phyloP scores from a whole-genome alignment of 2,888 invertebrate species.

The Tuta absoluta region DNA sequence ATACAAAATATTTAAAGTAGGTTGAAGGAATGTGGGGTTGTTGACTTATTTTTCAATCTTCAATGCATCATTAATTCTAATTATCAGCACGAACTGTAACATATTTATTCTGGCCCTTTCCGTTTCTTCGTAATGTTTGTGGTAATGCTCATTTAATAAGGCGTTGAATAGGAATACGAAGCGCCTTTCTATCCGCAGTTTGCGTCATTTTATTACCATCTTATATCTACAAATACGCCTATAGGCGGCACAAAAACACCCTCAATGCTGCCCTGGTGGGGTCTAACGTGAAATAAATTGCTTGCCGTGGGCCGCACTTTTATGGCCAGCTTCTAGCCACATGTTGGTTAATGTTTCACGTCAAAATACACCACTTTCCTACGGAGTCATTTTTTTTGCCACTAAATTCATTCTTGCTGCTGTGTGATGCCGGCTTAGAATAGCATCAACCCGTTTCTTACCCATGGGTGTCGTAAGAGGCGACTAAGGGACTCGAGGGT shows the following conservation, averaged over 20 bases:
- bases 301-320: slow-evolving; percentile 40
- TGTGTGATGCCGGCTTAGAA: too few relatives aligned
- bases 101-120: too few relatives aligned
- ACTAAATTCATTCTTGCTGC: slow-evolving; percentile 17
- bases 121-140: too few relatives aligned
- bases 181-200: not conserved
- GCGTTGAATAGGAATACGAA: not conserved
- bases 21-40: too few relatives aligned
- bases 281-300: slow-evolving; percentile 60
- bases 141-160: slow-evolving; percentile 1
- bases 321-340: slow-evolving; percentile 42
- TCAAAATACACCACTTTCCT: slow-evolving; percentile 40
- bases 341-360: slow-evolving; percentile 46
- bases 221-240: slow-evolving; percentile 7
- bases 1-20: too few relatives aligned
- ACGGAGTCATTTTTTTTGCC: slow-evolving; percentile 23
- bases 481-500: too few relatives aligned
- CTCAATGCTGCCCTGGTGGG: slow-evolving; percentile 28
- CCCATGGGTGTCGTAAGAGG: too few relatives aligned
- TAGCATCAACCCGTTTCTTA: too few relatives aligned
- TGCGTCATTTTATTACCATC: not conserved
- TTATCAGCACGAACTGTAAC: too few relatives aligned
- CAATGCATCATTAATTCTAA: too few relatives aligned
- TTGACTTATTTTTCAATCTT: too few relatives aligned
- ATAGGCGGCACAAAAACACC: not conserved